These are phyloP conservation scores for Megalops atlanticus DNA, from an alignment of 2,113 vertebrate genomes.

Conservation along the genomic window DNA sequence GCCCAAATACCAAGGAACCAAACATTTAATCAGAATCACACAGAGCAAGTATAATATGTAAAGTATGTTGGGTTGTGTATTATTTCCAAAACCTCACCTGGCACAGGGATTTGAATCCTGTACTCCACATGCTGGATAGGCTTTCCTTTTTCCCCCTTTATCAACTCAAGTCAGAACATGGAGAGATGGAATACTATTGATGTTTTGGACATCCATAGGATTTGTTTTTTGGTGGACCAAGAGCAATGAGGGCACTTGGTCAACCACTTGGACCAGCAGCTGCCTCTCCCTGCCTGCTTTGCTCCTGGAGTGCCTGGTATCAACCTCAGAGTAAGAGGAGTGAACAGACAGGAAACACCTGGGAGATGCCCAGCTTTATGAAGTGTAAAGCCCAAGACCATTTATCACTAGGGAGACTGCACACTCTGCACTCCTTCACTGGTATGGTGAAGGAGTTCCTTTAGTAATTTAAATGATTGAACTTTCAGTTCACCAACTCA, in stretches of 20 bases:
- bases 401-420: background rate
- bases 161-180: background rate
- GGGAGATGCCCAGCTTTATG: background rate
- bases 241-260: too few relatives aligned
- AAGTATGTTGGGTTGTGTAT: background rate
- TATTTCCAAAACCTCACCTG: background rate
- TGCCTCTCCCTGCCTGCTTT: too few relatives aligned
- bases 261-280: too few relatives aligned
- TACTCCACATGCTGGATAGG: background rate
- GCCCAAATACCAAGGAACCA: too few relatives aligned
- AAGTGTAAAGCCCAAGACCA: background rate
- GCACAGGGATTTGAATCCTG: background rate
- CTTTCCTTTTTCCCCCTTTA: background rate
- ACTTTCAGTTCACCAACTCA: too few relatives aligned
- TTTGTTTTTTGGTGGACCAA: too few relatives aligned
- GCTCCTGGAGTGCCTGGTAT: background rate
- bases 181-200: background rate
- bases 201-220: background rate
- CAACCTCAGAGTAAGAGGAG: background rate
- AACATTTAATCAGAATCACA: too few relatives aligned
- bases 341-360: background rate
- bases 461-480: too few relatives aligned
- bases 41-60: too few relatives aligned
- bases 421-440: background rate
- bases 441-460: background rate